phyloP scores from a whole-genome alignment of 1,140 invertebrate species.

The Ceratitis capitata region DNA sequence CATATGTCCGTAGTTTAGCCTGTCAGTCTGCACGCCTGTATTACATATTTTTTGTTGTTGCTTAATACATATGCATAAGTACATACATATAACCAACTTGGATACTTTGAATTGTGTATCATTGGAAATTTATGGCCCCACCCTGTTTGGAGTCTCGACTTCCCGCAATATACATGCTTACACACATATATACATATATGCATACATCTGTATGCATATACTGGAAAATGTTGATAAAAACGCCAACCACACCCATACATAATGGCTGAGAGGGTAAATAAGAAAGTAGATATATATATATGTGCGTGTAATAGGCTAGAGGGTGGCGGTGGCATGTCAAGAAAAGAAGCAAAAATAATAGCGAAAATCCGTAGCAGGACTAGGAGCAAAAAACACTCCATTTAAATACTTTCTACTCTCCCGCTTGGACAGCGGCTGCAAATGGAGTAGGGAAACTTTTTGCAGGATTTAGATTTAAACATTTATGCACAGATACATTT shows the following conservation, averaged over 20 bases:
- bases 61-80: neutral
- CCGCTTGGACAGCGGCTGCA: neutral
- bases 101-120: slow-evolving; percentile 35
- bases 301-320: neutral
- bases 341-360: neutral
- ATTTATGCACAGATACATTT: neutral
- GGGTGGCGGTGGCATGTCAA: neutral
- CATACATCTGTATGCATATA: too few species aligned
- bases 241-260: slow-evolving; percentile 39
- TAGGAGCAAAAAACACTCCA: neutral
- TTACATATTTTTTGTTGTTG: neutral
- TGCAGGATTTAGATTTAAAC: neutral
- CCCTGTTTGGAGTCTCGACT: slow-evolving; percentile 9
- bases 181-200: too few species aligned
- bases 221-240: slow-evolving; percentile 38
- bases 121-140: slow-evolving; percentile 37
- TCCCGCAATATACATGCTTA: too few species aligned
- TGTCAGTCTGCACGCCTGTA: neutral
- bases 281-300: neutral
- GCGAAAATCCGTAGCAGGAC: neutral
- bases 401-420: neutral
- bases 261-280: neutral
- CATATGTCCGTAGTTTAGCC: neutral
- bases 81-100: neutral
- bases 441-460: neutral